Conservation (phyloP, 2,888 invertebrate genomes). For the Conchocele bisecta region DNA sequence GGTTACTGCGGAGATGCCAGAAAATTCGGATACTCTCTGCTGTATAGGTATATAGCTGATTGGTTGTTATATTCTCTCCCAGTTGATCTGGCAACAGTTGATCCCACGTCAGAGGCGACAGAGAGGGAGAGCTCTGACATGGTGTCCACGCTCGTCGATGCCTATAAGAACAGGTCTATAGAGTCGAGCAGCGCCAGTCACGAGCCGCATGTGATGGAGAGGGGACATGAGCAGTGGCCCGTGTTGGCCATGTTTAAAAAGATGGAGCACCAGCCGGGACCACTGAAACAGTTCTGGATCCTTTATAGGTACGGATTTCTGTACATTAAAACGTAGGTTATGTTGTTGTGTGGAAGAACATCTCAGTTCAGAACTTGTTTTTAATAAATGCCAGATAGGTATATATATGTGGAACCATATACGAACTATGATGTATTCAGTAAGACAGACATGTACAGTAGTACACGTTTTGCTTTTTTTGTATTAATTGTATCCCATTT, state of each 20-base stretch:
- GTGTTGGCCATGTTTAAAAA: slow-evolving; percentile 63
- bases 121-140: slow-evolving; percentile 97
- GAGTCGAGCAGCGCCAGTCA: slow-evolving; percentile 12
- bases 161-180: slow-evolving; percentile 35
- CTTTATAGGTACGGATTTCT: slow-evolving; percentile 60
- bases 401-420: too few relatives aligned
- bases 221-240: slow-evolving; percentile 52
- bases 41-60: too few relatives aligned
- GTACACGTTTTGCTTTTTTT: too few relatives aligned
- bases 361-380: too few relatives aligned
- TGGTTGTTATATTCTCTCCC: slow-evolving; percentile 65
- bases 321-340: too few relatives aligned
- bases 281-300: slow-evolving; percentile 65
- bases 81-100: slow-evolving; percentile 91
- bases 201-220: slow-evolving; percentile 26
- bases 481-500: too few relatives aligned
- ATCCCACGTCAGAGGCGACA: slow-evolving; percentile 92
- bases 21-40: too few relatives aligned
- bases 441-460: too few relatives aligned
- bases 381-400: too few relatives aligned
- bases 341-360: too few relatives aligned
- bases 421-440: too few relatives aligned
- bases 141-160: slow-evolving; percentile 88
- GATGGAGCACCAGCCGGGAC: slow-evolving; percentile 59
- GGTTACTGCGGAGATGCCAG: too few relatives aligned